These are phyloP conservation scores for Paraplagusia blochii DNA, from an alignment of 2,113 vertebrate genomes.

Conservation along the genomic window DNA sequence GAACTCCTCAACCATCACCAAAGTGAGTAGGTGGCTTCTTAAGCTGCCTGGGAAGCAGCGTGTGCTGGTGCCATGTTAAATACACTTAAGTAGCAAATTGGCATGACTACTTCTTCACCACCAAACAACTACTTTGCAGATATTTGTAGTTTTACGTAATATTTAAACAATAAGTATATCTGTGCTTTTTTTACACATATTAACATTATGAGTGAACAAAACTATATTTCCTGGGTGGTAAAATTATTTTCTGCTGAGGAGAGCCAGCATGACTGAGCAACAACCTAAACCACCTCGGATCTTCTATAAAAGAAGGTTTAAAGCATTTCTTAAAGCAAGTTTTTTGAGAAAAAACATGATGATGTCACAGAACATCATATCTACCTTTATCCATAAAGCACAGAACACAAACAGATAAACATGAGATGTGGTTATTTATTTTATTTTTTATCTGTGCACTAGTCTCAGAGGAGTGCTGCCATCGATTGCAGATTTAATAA, in stretches of 20 bases:
- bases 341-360: constrained; percentile 19
- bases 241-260: constrained; percentile 58
- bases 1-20: no score
- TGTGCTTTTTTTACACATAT: no score
- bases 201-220: no score
- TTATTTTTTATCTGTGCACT: constrained; percentile 60
- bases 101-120: no score
- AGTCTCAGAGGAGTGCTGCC: constrained; percentile 65
- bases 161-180: no score
- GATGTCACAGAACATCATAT: constrained; percentile 1
- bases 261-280: constrained; percentile 18
- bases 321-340: constrained; percentile 66
- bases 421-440: constrained; percentile 63
- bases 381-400: constrained; percentile 20
- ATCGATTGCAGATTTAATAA: constrained; percentile 79
- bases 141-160: no score
- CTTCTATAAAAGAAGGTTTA: constrained; percentile 52
- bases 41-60: no score
- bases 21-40: no score
- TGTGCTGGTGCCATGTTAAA: no score
- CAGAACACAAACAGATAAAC: constrained; percentile 59
- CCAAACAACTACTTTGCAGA: no score
- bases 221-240: no score
- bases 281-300: constrained; percentile 52
- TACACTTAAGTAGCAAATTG: no score